phyloP scores from a whole-genome alignment of 1,140 invertebrate genomes.

The Zaprionus nigranus region DNA sequence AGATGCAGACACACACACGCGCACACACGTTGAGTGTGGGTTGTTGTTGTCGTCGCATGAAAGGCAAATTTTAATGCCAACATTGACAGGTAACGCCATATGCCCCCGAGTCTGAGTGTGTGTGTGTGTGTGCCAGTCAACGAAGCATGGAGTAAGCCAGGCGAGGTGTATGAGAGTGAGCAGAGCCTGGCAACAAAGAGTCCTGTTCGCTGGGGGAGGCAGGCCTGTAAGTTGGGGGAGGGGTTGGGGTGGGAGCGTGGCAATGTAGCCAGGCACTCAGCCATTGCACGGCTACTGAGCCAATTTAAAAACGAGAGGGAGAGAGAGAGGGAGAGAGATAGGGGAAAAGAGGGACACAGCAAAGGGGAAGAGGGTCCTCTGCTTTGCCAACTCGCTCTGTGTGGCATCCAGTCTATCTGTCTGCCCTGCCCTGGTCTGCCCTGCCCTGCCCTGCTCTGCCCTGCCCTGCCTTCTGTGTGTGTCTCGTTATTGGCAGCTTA shows the following conservation, averaged over 20 bases:
- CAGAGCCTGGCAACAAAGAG: constrained; percentile 8
- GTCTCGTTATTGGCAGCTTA: constrained; percentile 73
- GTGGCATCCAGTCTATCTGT: background rate
- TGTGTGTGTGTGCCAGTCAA: constrained; percentile 43
- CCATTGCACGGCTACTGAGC: constrained; percentile 64
- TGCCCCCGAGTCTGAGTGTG: constrained; percentile 33
- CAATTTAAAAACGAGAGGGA: constrained; percentile 47
- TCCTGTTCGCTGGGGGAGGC: background rate
- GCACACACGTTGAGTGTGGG: constrained; percentile 46
- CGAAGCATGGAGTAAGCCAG: constrained; percentile 74
- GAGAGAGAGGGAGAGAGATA: background rate
- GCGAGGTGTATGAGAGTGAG: background rate
- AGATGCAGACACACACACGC: constrained; percentile 7
- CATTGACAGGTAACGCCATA: constrained; percentile 68
- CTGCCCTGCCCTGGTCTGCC: constrained; percentile 2
- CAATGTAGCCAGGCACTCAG: constrained; percentile 76
- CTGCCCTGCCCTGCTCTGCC: constrained; percentile 1
- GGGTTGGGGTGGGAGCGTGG: constrained; percentile 21
- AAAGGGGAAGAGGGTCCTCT: background rate
- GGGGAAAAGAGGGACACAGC: background rate
- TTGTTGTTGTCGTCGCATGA: constrained; percentile 55
- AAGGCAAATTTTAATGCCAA: constrained; percentile 82
- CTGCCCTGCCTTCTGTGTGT: constrained; percentile 12
- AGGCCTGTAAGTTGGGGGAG: too few species aligned
- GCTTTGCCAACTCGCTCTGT: background rate